Conservation (phyloP, 2,888 invertebrate genomes). For the Apodemia zela region DNA sequence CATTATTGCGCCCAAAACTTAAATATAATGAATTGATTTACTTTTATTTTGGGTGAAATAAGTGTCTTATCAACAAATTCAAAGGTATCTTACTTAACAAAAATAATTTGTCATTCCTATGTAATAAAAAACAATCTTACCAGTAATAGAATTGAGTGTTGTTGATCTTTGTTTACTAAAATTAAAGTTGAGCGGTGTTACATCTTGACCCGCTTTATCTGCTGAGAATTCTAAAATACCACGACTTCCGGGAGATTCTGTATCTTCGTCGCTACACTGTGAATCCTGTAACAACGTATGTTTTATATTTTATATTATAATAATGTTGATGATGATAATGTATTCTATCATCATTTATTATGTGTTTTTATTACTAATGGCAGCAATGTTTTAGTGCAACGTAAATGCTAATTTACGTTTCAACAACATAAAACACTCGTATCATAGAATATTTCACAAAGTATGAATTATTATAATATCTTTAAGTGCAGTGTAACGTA, state of each 20-base stretch:
- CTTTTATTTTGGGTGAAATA: slow-evolving; percentile 26
- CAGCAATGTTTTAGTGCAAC: background rate
- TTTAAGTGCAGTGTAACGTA: background rate
- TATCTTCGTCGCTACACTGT: slow-evolving; percentile 74
- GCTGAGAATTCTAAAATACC: slow-evolving; percentile 92
- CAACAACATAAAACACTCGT: background rate
- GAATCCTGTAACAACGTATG: slow-evolving; percentile 55
- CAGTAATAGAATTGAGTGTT: slow-evolving; percentile 88
- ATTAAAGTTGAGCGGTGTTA: slow-evolving; percentile 91
- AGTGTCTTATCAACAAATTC: slow-evolving; percentile 8
- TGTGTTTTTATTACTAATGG: background rate
- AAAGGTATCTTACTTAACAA: slow-evolving; percentile 1
- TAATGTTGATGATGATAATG: background rate
- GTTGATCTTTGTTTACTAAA: slow-evolving; percentile 86
- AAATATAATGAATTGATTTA: slow-evolving; percentile 29
- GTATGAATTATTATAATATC: background rate
- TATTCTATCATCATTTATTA: background rate
- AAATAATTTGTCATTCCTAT: slow-evolving; percentile 18
- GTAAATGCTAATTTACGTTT: background rate
- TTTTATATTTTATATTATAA: background rate
- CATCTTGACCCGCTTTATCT: slow-evolving; percentile 92
- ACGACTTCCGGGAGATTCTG: slow-evolving; percentile 79
- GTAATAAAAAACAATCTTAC: slow-evolving; percentile 50
- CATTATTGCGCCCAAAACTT: slow-evolving; percentile 19
- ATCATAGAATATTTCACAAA: background rate